A percentile compares a stretch with the other conserved stretches of the same genome.
phyloP scores from a whole-genome alignment of 2,797 vertebrate genomes.

The Odontamblyopus lacepedii region DNA sequence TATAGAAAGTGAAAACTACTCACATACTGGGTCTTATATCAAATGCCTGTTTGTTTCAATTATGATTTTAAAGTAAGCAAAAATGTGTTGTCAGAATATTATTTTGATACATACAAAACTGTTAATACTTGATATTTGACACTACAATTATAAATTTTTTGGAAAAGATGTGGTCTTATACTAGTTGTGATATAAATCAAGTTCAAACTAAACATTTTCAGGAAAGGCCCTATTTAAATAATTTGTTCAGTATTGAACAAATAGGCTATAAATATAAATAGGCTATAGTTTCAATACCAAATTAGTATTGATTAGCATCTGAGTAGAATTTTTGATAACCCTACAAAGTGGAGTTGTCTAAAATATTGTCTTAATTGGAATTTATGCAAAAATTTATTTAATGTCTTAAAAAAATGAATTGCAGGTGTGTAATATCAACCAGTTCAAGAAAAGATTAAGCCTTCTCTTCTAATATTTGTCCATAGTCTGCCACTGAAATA shows the following conservation, averaged over 20 bases:
- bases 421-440: neutral
- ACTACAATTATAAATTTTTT: no score
- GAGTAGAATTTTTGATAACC: neutral
- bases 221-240: neutral
- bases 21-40: no score
- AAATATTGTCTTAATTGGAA: neutral
- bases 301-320: no score
- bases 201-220: neutral
- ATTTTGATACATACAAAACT: no score
- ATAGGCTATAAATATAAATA: no score
- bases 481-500: slow-evolving; percentile 38
- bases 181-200: neutral
- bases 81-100: no score
- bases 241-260: neutral
- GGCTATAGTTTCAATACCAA: no score
- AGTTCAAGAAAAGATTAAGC: neutral
- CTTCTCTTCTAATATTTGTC: neutral
- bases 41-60: no score
- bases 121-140: no score
- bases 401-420: neutral
- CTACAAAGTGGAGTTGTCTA: neutral
- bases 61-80: neutral
- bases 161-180: neutral
- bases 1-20: slow-evolving; percentile 20
- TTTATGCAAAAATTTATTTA: neutral